These are phyloP conservation scores for Pelmatolapia mariae DNA, from an alignment of 2,113 vertebrate species.

Conservation along the genomic window DNA sequence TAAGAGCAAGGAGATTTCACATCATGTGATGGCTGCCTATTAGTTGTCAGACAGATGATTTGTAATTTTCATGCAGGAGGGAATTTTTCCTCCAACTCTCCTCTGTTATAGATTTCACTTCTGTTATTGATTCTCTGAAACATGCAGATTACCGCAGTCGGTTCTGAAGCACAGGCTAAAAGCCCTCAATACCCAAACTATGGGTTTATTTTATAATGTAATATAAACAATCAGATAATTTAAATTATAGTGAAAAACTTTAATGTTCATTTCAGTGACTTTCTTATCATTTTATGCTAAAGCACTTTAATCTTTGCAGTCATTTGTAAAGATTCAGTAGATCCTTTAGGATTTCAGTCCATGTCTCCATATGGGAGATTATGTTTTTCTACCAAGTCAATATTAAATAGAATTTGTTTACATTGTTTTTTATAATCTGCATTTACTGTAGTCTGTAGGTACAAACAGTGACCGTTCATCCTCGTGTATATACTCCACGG, in stretches of 20 bases:
- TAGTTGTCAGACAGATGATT: constrained; percentile 43
- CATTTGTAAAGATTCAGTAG: background rate
- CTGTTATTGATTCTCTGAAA: background rate
- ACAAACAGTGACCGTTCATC: background rate
- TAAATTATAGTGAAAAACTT: background rate
- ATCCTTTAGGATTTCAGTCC: background rate
- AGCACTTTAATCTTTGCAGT: background rate
- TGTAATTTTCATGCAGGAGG: constrained; percentile 13
- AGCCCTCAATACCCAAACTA: background rate
- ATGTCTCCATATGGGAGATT: background rate
- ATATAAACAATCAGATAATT: background rate
- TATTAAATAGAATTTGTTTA: background rate
- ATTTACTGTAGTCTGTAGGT: background rate
- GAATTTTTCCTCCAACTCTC: background rate
- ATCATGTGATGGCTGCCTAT: constrained; percentile 59
- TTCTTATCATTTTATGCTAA: background rate
- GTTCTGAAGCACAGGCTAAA: background rate
- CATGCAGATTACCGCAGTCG: background rate
- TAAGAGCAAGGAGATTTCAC: constrained; percentile 70
- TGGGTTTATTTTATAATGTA: background rate
- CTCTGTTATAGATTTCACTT: background rate
- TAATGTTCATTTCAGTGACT: accelerated
- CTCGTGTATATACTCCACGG: background rate
- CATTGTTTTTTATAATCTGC: background rate
- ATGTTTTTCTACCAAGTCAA: accelerated